Percentiles rank a stretch among this genome's conserved stretches.
Evolutionary conservation across 2,113 vertebrate species (phyloP).

Genomic region (Elgaria multicarinata): DNA sequence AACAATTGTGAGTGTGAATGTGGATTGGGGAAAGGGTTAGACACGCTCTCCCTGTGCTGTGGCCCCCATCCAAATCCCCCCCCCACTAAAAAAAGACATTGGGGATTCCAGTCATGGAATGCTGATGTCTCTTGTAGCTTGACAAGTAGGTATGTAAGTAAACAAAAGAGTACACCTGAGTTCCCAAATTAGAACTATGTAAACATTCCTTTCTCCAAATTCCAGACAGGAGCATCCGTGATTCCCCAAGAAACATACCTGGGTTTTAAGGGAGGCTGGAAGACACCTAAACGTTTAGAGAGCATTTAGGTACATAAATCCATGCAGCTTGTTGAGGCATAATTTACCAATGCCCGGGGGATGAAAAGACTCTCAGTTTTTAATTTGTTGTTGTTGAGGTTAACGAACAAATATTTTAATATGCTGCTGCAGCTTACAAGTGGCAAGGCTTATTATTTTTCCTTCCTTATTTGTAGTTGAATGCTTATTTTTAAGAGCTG

Average conservation of each 20-base stretch:
- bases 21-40: too few relatives aligned
- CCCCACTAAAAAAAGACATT: too few relatives aligned
- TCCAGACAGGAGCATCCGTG: background rate
- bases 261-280: conserved; percentile 31
- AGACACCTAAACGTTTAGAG: conserved; percentile 47
- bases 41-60: too few relatives aligned
- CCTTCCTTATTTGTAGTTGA: conserved; percentile 40
- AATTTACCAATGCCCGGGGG: conserved; percentile 52
- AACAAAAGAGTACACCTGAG: background rate
- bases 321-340: conserved; percentile 56
- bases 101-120: background rate
- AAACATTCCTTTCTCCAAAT: background rate
- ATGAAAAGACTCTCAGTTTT: conserved; percentile 34
- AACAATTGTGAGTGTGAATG: too few relatives aligned
- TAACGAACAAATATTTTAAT: conserved; percentile 59
- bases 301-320: conserved; percentile 57
- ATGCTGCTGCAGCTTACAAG: conserved; percentile 17
- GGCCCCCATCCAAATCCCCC: too few relatives aligned
- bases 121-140: background rate
- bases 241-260: background rate
- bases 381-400: conserved; percentile 17
- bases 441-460: conserved; percentile 18
- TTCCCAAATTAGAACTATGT: background rate
- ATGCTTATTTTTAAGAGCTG: background rate
- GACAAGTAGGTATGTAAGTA: background rate